Base-by-base conservation (phyloP, 2,797 vertebrate genomes). In the Enteromius trimaculatus region DNA sequence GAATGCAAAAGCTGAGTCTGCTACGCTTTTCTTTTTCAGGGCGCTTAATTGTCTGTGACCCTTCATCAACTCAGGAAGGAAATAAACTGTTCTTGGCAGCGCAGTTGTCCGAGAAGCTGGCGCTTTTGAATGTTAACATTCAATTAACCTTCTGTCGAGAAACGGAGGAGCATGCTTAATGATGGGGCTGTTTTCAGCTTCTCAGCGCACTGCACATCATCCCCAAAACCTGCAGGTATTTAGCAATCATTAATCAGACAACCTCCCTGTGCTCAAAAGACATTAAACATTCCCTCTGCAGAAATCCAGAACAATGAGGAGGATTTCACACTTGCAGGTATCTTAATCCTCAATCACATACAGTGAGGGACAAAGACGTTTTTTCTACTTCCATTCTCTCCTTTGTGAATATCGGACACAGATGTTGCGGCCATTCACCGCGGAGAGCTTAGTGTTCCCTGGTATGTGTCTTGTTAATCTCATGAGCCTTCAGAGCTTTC, bases 181-280 rank as follows among this genome's bases (percentile, higher is more conserved):
- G 84, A 81, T 81, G 72, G 70, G 79, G 77, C 79, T 81, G 81
- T 75, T 86, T 86, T 84, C 31, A 7, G 31, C 69, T 70, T 79
- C 79, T 75, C 39, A 14, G 58, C 65, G 47, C 83, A 85, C 66
- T 62, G 77, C 78, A 87, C 68, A 84, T 62, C 80, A 83, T 76
- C 75, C 68, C 69, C 39, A 79, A 70, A 80, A 86, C 88, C 85
- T 82, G 78, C 79, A 83, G 89, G 84, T 87, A 81, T 49, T 60
- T 55, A 74, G 65, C 85, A 71, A 83, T 85, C 87, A 87, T 89
- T 88, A 87, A 87, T 90, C 87, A 87, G 83, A 84, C 74, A 58
- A 66, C 68, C 39, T 44, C 82, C 29, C 78, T 69, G 60, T 47
- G 34, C 55, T 58, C 13, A 49, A 84, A 71, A 78, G 68, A 82